Conservation (phyloP, 2,888 invertebrate genomes). For the Sussaba pulchella region DNA sequence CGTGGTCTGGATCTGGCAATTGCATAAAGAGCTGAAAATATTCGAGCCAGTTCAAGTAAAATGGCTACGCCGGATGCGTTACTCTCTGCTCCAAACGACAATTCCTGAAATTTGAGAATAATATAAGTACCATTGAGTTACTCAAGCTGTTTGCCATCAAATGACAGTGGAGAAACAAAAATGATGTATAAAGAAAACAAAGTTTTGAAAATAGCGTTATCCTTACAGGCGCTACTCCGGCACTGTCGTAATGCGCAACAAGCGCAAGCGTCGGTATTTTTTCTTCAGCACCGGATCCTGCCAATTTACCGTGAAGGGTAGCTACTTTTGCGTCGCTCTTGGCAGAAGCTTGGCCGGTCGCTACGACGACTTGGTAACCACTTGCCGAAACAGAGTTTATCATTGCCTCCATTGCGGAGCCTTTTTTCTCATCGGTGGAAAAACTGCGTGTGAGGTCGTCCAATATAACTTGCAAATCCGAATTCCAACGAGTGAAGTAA, state of each 20-base stretch:
- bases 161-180: too few species aligned
- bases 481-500: constrained; percentile 93
- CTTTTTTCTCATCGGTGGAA: constrained; percentile 89
- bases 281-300: constrained; percentile 89
- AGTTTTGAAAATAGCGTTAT: too few species aligned
- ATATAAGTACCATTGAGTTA: neutral
- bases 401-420: constrained; percentile 93
- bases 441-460: constrained; percentile 90
- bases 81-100: constrained; percentile 95
- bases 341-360: constrained; percentile 89
- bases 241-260: constrained; percentile 97
- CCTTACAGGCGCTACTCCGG: constrained; percentile 95
- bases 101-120: constrained; percentile 86
- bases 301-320: constrained; percentile 94
- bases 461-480: constrained; percentile 90
- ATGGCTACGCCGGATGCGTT: constrained; percentile 96
- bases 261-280: constrained; percentile 94
- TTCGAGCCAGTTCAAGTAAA: constrained; percentile 93
- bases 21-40: constrained; percentile 95
- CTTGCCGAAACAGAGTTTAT: constrained; percentile 95
- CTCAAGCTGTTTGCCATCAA: too few species aligned
- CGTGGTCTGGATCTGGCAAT: constrained; percentile 90
- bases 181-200: too few species aligned
- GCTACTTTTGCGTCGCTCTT: constrained; percentile 93
- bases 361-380: constrained; percentile 96